Evolutionary conservation across 2,113 vertebrate species (phyloP).

Genomic region (Nicator chloris): DNA sequence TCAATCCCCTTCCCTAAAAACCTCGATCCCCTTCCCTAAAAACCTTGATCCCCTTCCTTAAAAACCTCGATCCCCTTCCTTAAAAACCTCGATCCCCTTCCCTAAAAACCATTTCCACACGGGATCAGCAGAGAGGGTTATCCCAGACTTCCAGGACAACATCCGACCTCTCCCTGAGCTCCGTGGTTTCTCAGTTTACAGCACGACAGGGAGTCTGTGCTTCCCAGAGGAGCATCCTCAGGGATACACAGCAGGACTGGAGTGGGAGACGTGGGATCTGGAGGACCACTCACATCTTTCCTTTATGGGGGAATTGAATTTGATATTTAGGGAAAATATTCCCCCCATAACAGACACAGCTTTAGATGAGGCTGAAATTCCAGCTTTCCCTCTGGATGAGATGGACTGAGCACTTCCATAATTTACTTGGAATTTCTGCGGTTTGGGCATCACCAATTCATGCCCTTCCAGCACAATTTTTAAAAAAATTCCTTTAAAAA

Average conservation of each 20-base stretch:
- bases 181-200: not conserved
- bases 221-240: not conserved
- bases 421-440: not conserved
- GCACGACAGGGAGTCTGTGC: not conserved
- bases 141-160: not conserved
- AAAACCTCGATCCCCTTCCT: not conserved
- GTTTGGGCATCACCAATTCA: not conserved
- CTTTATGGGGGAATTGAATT: not conserved
- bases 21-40: not conserved
- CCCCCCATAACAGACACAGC: too few species aligned
- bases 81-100: not conserved
- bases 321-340: not conserved
- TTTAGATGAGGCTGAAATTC: not conserved
- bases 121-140: not conserved
- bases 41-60: not conserved
- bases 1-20: too few species aligned
- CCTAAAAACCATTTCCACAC: not conserved
- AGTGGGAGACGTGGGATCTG: accelerated
- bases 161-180: not conserved
- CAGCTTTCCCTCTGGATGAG: not conserved
- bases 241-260: not conserved
- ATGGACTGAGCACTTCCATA: not conserved
- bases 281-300: not conserved
- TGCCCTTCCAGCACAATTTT: not conserved
- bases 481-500: not conserved